Evolutionary conservation across 2,113 vertebrate genomes (phyloP), one percentile per base, ranked within the genome.

Genomic region (Myrmophylax atrothorax): DNA sequence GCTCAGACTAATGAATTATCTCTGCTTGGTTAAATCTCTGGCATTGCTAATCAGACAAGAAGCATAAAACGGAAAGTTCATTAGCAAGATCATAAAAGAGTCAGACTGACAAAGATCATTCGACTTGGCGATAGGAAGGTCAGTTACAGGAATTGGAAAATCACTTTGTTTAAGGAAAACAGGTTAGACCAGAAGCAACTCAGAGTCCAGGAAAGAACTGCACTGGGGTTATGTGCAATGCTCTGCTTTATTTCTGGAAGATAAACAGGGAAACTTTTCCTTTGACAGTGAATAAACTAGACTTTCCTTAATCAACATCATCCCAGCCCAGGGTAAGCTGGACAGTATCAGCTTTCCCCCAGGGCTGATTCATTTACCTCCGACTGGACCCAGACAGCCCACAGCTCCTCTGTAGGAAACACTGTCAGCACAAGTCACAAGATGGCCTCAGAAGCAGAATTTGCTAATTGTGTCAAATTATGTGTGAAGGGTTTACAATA

Each of bases 41-140:
- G 92, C 93, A 93, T 89, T 90, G 75, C 95, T 94, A 96, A 95
- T 90, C 95, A 97, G 90, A 92, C 95, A 91, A 96, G 93, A 90
- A 95, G 95, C 92, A 95, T 91, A 92, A 95, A 97, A 97, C 3
- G 42, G 72, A 91, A 90, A 88, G 83, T 95, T 96, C 93, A 95
- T 97, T 97, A 96, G 91, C 55, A 73, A 96, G 93, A 96, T 80
- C 86, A 93, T 93, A 91, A 89, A 89, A 68, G 59, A 95, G 93
- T 91, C 96, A 92, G 52, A 66, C 96, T 91, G 93, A 94, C 72
- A 96, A 64, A 93, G 78, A 93, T 95, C 92, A 67, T 84, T 87
- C 9, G 3, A 47, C 87, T 93, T 18, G 63, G 78, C 2, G 0
- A 86, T 70, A 79, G 87, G 78, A 94, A 96, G 96, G 92, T 92